A percentile compares a stretch with the other conserved stretches of the same genome.
Evolutionary conservation across 2,797 vertebrate species (phyloP).

Genomic region (Dermochelys coriacea): DNA sequence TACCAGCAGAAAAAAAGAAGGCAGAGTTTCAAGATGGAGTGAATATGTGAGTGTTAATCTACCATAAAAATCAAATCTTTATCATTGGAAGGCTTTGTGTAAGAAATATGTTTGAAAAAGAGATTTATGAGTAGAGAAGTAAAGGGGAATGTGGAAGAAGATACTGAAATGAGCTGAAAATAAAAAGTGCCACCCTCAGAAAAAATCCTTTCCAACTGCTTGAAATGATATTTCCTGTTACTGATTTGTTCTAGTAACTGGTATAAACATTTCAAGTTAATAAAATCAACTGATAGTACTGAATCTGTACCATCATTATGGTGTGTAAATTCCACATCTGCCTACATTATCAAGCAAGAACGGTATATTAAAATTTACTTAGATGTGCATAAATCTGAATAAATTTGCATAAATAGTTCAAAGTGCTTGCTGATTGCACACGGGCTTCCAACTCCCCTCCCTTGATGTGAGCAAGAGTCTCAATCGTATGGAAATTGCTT

Average conservation of each 20-base stretch:
- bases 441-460: background rate
- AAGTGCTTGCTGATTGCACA: accelerated
- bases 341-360: constrained; percentile 1
- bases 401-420: background rate
- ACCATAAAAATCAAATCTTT: too few relatives aligned
- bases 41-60: too few relatives aligned
- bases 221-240: background rate
- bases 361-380: background rate
- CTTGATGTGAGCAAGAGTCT: background rate
- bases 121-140: background rate
- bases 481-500: background rate
- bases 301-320: background rate
- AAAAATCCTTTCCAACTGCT: background rate
- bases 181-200: background rate
- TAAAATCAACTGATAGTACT: background rate
- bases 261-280: background rate
- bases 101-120: background rate
- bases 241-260: background rate
- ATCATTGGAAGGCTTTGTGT: too few relatives aligned
- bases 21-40: too few relatives aligned
- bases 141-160: background rate
- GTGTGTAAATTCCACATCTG: constrained; percentile 1
- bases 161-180: background rate
- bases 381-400: constrained; percentile 12
- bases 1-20: too few relatives aligned